Conservation (phyloP, 2,888 invertebrate species). For the Gerosis bhagava region DNA sequence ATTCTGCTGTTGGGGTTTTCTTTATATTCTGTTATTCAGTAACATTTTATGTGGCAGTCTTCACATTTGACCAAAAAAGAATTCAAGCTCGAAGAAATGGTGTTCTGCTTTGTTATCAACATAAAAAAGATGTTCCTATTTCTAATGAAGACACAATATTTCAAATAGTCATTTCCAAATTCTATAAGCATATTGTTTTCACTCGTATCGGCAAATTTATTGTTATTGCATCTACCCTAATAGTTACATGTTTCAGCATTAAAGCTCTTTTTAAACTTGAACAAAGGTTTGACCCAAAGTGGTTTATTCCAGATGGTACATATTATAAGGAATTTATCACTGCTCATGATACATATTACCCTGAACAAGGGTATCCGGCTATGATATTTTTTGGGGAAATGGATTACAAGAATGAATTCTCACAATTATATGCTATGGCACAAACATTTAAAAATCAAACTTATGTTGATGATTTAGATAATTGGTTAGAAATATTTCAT, state of each 20-base stretch:
- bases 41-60: conserved; percentile 91
- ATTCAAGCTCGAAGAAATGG: conserved; percentile 85
- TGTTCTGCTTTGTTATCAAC: conserved; percentile 85
- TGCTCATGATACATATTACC: conserved; percentile 83
- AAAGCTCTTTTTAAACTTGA: conserved; percentile 84
- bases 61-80: conserved; percentile 87
- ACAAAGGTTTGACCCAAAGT: conserved; percentile 90
- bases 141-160: conserved; percentile 81
- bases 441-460: conserved; percentile 74
- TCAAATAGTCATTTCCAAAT: conserved; percentile 78
- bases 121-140: conserved; percentile 78
- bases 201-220: conserved; percentile 85
- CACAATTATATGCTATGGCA: conserved; percentile 79
- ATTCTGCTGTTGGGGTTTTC: conserved; percentile 89
- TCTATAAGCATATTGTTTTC: conserved; percentile 86
- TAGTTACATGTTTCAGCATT: conserved; percentile 83
- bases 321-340: conserved; percentile 84
- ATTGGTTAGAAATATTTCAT: conserved; percentile 86
- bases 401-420: conserved; percentile 84
- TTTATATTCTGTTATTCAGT: conserved; percentile 89
- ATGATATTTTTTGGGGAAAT: conserved; percentile 86
- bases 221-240: conserved; percentile 82
- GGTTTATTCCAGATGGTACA: conserved; percentile 89
- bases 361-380: conserved; percentile 84
- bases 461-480: conserved; percentile 78